Base-by-base conservation (phyloP, 1,140 invertebrate species). In the Drosophila pectinifera region DNA sequence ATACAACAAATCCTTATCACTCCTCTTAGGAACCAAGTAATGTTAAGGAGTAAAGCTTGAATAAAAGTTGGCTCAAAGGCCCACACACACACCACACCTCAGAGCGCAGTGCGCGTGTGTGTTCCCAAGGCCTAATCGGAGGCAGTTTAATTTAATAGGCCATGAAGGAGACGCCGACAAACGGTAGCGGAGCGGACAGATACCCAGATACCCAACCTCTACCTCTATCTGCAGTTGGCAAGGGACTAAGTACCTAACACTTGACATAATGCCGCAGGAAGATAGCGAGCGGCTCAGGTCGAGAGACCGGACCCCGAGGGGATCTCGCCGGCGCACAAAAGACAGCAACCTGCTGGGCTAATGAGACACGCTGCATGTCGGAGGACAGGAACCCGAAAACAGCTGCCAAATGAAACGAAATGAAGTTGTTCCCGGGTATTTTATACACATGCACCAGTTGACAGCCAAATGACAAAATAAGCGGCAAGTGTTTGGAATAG, bases 221-320 rank as follows among this genome's bases (percentile, higher is more conserved):
- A 45, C 34, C 48, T 72, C 34, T 70, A 76, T 56, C 62, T 65
- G 18, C 34, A 43, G 65, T 70, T 59, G 51, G 28, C 54, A 46
- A 80, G 80, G 84, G 80, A 68, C 84, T 89, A 89, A 89, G 84
- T 89, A 89, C 84, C 84, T 89, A 89, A 89, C 84, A 89, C 84
- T 89, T 88, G 83, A 88, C 83, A 86, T 88, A 86, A 86, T 86
- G 79, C 67, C 72, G 72, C 75, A 41, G 36, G 36, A n/a, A 78
- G 83, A 86, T 86, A 86, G 82, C 82, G 83, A 86, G 81, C 81
- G 80, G 76, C 63, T 49, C 83, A 73, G 83, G 83, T 86, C 83
- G 20, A 57, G 54, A 26, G 3, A 4, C 31, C 31, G 31, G 28
- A 41, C 36, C n/a, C 22, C 26, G 18, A 42, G 59, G 42, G 45